Base-by-base conservation (phyloP, 1,140 invertebrate genomes). In the Cherax destructor region DNA sequence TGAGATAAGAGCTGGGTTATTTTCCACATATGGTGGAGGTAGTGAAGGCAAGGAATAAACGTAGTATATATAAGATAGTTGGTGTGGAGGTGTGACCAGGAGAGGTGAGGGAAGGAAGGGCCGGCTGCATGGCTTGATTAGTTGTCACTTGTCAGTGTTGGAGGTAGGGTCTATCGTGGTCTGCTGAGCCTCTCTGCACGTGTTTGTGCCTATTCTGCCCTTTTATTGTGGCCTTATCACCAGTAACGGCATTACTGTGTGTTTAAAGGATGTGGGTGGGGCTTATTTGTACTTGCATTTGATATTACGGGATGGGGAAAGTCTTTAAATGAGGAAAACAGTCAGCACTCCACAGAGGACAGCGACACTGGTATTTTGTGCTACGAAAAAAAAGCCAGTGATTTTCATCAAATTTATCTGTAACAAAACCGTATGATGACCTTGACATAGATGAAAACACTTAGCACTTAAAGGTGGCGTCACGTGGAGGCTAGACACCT, bases 81-180 rank as follows among this genome's bases (percentile, higher is more conserved):
- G 84, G 84, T 86, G 59, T 76, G 50, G 16, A n/a, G 47, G n/a
- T 30, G 59, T 86, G 84, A 86, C 84, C 84, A 86, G 72, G 84
- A 86, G 84, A 86, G 84, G 84, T 86, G 84, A 86, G 49, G 47
- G 84, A 86, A 78, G 78, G 84, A 86, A 86, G 69, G 84, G 84
- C 74, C 50, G 84, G 84, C 49, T 86, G 84, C 50, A 59, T 77
- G 47, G 84, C 30, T 86, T 86, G 84, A 86, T 86, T 86, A 86
- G 84, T 86, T 86, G 84, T 86, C 84, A 86, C 72, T 86, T 50
- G 84, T 72, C n/a, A 77, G 84, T 86, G 84, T 50, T 77, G 72
- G 84, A 77, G 84, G n/a, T 47, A 77, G 84, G 83, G 9, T 41
- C 21, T 10, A 41, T 41, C 2, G 24, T 77, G 65, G 11, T 50